Evolutionary conservation across 2,113 vertebrate genomes (phyloP).

Genomic region (Odontophorus gujanensis): DNA sequence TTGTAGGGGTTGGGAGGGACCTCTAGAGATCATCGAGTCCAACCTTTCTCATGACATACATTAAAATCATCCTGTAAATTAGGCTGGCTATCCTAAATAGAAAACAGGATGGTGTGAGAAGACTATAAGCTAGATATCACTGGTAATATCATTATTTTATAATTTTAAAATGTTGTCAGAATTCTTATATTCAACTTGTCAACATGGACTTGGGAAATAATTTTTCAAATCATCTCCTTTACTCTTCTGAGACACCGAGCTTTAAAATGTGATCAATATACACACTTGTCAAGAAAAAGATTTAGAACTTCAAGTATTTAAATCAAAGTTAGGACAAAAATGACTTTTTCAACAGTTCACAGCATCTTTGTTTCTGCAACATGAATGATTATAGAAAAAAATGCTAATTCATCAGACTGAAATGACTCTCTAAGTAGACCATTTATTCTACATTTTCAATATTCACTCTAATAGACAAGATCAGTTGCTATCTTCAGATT

Average conservation of each 20-base stretch:
- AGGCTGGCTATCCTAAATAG: not conserved
- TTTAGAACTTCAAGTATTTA: not conserved
- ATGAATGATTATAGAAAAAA: not conserved
- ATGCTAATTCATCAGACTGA: not conserved
- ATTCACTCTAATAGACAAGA: not conserved
- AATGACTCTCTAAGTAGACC: not conserved
- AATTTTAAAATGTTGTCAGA: not conserved
- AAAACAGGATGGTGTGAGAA: not conserved
- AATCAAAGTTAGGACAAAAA: not conserved
- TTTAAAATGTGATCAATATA: not conserved
- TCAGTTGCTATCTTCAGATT: not conserved
- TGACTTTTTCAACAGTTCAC: not conserved
- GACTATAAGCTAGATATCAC: not conserved
- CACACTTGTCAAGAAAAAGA: not conserved
- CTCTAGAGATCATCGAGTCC: no score
- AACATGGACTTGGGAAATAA: not conserved
- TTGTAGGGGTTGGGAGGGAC: no score
- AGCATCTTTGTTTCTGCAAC: not conserved
- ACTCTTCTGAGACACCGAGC: not conserved
- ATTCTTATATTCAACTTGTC: not conserved
- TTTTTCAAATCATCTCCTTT: not conserved
- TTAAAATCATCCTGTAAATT: not conserved
- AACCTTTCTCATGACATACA: not conserved
- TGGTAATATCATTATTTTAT: not conserved
- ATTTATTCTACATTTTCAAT: not conserved